Evolutionary conservation across 2,888 invertebrate genomes (phyloP), one percentile per base, ranked within the genome.

Genomic region (Aleiodes alternator): DNA sequence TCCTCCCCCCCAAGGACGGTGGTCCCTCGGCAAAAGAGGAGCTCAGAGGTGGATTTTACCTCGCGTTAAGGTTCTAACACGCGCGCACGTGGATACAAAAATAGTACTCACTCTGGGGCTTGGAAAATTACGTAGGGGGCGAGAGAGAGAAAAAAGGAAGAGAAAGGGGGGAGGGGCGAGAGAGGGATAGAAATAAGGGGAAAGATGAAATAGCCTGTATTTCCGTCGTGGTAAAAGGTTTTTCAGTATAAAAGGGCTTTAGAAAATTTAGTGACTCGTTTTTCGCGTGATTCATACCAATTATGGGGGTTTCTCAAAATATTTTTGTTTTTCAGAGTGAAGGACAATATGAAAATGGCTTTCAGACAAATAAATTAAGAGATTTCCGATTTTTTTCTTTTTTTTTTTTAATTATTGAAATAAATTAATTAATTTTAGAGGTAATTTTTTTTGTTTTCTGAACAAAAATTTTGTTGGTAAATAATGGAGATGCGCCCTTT

Each of bases 51-150:
- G 34, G 38, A 38, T 69, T 69, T 34, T 16, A 34, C 51, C 34
- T 69, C n/a, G 69, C 69, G 55, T 53, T 34, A 43, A 23, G 69
- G 53, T 69, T 69, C 12, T 55, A 38, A 57, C 23, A 57, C 23
- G 23, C 23, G 23, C 14, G 43, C 29, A 29, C 43, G 29, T 50
- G 50, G 14, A 53, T 50, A 66, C 50, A 31, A n/a, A 23, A 12
- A 66, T 50, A 66, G 12, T 50, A 66, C 53, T 14, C 16, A 23
- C 23, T 23, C 23, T 23, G 23, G 8, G 14, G 16, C 50, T 16
- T 48, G 29, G 29, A 23, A 50, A 61, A 61, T 61, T 12, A 69
- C 34, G 55, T 55, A 3, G 69, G 55, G 55, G 38, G 23, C 23
- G 48, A 66, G 16, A 29, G 9, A 66, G 7, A 29, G 29, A 53